A percentile compares a stretch with the other conserved stretches of the same genome.
Evolutionary conservation across 2,797 vertebrate species (phyloP).

Genomic region (Chaetophractus vellerosus): DNA sequence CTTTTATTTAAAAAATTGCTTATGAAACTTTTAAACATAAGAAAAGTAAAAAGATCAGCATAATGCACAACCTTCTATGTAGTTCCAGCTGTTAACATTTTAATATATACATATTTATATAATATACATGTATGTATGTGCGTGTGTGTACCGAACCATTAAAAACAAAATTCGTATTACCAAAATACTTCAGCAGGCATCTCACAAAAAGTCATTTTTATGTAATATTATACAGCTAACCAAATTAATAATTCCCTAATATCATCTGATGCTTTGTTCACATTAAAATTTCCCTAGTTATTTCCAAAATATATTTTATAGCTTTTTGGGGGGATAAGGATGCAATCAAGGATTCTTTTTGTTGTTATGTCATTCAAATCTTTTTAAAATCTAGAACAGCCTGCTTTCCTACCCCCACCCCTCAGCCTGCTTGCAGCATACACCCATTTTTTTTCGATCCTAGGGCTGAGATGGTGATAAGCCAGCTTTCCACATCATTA

Average conservation of each 20-base stretch:
- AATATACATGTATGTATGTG: no score
- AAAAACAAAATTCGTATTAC: not conserved
- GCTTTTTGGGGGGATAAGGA: not conserved
- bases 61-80: not conserved
- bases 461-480: not conserved
- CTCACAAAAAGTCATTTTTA: not conserved
- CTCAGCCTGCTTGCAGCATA: not conserved
- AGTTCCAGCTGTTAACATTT: not conserved
- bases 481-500: not conserved
- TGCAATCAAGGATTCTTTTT: not conserved
- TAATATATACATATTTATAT: not conserved
- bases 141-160: not conserved
- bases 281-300: not conserved
- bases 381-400: slow-evolving; percentile 30
- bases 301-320: slow-evolving; percentile 3
- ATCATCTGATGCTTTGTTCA: not conserved
- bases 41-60: not conserved
- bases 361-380: not conserved
- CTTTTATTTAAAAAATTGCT: not conserved
- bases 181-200: not conserved
- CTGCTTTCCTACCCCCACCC: not conserved
- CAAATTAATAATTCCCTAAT: slow-evolving; percentile 1
- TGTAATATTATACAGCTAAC: not conserved
- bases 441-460: no score
- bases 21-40: not conserved